A percentile compares a stretch with the other conserved stretches of the same genome.
Evolutionary conservation across 2,797 vertebrate species (phyloP).

Genomic region (Coendou prehensilis): DNA sequence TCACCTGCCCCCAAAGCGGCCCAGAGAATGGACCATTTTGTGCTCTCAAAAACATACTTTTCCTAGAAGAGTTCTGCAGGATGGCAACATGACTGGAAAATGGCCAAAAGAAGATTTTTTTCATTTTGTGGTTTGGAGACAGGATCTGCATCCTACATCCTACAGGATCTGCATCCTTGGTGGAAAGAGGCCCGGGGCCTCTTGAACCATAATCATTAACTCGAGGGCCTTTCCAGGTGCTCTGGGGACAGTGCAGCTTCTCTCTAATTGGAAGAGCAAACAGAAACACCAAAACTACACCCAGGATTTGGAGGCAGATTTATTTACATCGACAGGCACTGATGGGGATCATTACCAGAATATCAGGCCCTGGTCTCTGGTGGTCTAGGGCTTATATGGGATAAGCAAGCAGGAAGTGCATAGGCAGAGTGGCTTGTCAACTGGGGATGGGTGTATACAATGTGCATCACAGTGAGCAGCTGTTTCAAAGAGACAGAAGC

Average conservation of each 20-base stretch:
- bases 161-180: too few relatives aligned
- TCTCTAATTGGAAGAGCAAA: not conserved
- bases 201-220: not conserved
- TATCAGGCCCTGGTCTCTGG: too few relatives aligned
- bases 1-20: not conserved
- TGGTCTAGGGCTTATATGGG: too few relatives aligned
- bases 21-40: not conserved
- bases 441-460: too few relatives aligned
- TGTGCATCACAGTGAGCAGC: too few relatives aligned
- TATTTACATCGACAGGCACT: too few relatives aligned
- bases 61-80: not conserved
- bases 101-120: not conserved
- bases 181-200: not conserved
- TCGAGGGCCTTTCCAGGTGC: not conserved
- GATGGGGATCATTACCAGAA: too few relatives aligned
- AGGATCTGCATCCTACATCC: not conserved
- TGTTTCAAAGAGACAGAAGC: too few relatives aligned
- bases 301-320: not conserved
- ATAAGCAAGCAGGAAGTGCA: too few relatives aligned
- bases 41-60: not conserved
- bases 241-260: not conserved
- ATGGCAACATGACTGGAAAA: not conserved
- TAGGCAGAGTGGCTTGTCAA: too few relatives aligned
- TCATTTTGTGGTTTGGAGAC: not conserved
- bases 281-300: not conserved